Evolutionary conservation across 2,888 invertebrate species (phyloP).

Genomic region (Mimas tiliae): DNA sequence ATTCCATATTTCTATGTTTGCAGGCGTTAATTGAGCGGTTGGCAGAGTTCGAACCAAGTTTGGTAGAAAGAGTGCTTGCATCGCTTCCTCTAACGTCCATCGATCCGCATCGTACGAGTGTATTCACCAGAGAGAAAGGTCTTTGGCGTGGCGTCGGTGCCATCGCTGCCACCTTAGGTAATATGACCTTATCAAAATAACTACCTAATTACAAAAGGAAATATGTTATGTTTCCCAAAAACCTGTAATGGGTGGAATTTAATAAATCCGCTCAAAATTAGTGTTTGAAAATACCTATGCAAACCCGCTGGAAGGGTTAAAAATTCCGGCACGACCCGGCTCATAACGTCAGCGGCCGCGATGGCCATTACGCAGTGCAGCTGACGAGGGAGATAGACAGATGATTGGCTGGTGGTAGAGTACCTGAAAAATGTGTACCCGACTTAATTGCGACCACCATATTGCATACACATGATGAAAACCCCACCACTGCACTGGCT

Average conservation of each 20-base stretch:
- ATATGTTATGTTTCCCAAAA: neutral
- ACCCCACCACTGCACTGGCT: too few relatives aligned
- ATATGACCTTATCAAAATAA: neutral
- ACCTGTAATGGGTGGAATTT: neutral
- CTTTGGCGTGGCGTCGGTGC: conserved; percentile 77
- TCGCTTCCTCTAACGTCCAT: conserved; percentile 71
- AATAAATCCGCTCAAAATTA: neutral
- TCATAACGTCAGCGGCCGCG: too few relatives aligned
- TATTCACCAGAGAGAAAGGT: conserved; percentile 64
- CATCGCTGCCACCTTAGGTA: conserved; percentile 72
- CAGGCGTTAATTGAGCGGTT: conserved; percentile 87
- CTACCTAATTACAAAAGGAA: neutral
- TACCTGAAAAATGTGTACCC: too few relatives aligned
- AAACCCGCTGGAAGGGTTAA: neutral
- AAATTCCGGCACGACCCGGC: too few relatives aligned
- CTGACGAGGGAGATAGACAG: too few relatives aligned
- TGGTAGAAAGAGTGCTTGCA: conserved; percentile 88
- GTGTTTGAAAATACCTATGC: too few relatives aligned
- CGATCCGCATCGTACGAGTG: conserved; percentile 76
- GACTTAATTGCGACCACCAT: too few relatives aligned
- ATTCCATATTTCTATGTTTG: neutral
- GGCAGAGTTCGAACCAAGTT: conserved; percentile 85
- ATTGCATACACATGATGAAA: too few relatives aligned
- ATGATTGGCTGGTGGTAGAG: too few relatives aligned
- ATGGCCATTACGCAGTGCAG: too few relatives aligned